phyloP scores from a whole-genome alignment of 2,888 invertebrate species.

The Chloroclysta siterata region DNA sequence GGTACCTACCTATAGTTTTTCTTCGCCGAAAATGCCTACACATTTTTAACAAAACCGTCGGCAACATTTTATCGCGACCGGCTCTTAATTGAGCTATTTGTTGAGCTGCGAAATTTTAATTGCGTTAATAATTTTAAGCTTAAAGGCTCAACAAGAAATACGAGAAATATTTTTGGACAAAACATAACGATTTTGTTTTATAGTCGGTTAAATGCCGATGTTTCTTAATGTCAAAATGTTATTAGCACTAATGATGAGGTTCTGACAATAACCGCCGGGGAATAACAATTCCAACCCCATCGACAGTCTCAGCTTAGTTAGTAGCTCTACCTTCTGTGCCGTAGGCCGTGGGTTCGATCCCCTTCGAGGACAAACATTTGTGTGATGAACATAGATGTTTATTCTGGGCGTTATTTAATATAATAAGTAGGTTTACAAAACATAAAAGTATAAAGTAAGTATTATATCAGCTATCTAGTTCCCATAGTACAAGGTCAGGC shows the following conservation, averaged over 20 bases:
- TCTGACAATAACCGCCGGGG: neutral
- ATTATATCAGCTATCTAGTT: too few species aligned
- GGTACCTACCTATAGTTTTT: too few species aligned
- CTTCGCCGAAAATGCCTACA: conserved; percentile 17
- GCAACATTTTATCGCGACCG: conserved; percentile 52
- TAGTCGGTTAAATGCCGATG: neutral
- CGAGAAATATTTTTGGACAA: conserved; percentile 38
- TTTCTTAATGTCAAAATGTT: neutral
- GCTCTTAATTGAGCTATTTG: conserved; percentile 64
- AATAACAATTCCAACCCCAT: too few species aligned
- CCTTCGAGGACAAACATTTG: too few species aligned
- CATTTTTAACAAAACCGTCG: conserved; percentile 24
- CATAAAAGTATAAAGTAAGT: too few species aligned
- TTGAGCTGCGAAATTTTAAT: conserved; percentile 59
- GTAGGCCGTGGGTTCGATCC: too few species aligned
- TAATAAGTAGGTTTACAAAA: too few species aligned
- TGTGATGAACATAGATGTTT: too few species aligned
- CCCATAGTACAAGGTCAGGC: too few species aligned
- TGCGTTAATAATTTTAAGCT: conserved; percentile 27
- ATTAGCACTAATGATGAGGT: neutral
- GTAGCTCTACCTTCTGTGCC: too few species aligned
- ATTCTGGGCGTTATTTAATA: too few species aligned
- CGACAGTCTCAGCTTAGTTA: too few species aligned
- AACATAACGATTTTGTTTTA: conserved; percentile 3
- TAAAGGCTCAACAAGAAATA: conserved; percentile 47